Percentiles rank a stretch among this genome's conserved stretches.
These are phyloP conservation scores for Lithosia quadra DNA, from an alignment of 2,888 invertebrate species.

Conservation along the genomic window DNA sequence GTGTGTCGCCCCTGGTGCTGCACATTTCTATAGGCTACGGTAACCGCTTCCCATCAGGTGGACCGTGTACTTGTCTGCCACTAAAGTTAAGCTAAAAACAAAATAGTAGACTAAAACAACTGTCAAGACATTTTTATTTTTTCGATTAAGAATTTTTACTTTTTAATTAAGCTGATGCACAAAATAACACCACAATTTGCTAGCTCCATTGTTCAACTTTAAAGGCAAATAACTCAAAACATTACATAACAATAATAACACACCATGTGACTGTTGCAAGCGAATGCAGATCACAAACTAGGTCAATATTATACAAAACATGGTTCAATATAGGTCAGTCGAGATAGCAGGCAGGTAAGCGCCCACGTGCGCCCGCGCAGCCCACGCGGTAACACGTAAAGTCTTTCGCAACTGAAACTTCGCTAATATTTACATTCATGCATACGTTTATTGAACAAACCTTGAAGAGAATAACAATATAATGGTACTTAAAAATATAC, in stretches of 20 bases:
- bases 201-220: neutral
- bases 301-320: conserved; percentile 23
- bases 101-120: no score
- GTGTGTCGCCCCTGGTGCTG: no score
- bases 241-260: conserved; percentile 4
- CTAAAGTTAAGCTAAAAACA: no score
- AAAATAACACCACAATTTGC: neutral
- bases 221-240: no score
- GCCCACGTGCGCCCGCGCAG: conserved; percentile 41
- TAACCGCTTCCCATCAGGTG: no score
- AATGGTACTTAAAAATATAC: no score
- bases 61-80: no score
- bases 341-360: conserved; percentile 29
- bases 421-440: conserved; percentile 11
- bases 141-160: no score
- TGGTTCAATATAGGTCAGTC: conserved; percentile 19
- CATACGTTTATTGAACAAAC: neutral
- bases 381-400: conserved; percentile 41
- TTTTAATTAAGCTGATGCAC: no score
- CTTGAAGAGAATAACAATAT: neutral
- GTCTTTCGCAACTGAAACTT: conserved; percentile 19
- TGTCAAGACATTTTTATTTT: no score
- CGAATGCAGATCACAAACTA: conserved; percentile 6
- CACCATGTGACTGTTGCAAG: neutral
- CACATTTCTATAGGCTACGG: no score